These are phyloP conservation scores for Cheirogaleus medius DNA, from an alignment of 2,113 vertebrate genomes.

Conservation along the genomic window DNA sequence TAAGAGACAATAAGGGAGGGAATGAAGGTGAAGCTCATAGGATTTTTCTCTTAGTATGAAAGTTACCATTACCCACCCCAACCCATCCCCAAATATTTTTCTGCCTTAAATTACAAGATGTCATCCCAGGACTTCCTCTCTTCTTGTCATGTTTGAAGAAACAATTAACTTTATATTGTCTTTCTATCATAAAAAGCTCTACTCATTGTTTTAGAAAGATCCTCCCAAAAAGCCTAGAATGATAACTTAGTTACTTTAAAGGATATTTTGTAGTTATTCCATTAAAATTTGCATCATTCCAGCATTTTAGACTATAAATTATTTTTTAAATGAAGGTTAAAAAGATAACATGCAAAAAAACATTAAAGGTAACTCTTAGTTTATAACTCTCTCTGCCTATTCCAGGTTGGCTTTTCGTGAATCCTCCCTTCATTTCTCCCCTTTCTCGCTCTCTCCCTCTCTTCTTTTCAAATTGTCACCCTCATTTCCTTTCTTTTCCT, in stretches of 20 bases:
- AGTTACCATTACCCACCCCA: not conserved
- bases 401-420: not conserved
- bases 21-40: not conserved
- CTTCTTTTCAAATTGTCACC: too few relatives aligned
- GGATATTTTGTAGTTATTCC: not conserved
- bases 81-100: not conserved
- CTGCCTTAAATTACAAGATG: not conserved
- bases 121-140: not conserved
- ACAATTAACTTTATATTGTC: not conserved
- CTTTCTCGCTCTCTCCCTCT: not conserved
- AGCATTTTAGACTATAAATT: not conserved
- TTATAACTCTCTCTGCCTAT: not conserved
- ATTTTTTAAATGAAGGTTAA: not conserved
- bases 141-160: constrained; percentile 19
- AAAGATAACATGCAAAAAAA: not conserved
- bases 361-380: not conserved
- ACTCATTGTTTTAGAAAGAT: not conserved
- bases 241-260: constrained; percentile 15
- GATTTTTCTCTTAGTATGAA: not conserved
- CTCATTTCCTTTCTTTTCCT: not conserved
- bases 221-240: not conserved
- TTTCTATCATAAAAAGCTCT: constrained; percentile 30
- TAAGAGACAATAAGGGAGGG: not conserved
- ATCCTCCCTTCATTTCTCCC: not conserved
- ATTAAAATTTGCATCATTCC: not conserved